phyloP scores from a whole-genome alignment of 1,140 invertebrate genomes.

The Platorchestia sp. region DNA sequence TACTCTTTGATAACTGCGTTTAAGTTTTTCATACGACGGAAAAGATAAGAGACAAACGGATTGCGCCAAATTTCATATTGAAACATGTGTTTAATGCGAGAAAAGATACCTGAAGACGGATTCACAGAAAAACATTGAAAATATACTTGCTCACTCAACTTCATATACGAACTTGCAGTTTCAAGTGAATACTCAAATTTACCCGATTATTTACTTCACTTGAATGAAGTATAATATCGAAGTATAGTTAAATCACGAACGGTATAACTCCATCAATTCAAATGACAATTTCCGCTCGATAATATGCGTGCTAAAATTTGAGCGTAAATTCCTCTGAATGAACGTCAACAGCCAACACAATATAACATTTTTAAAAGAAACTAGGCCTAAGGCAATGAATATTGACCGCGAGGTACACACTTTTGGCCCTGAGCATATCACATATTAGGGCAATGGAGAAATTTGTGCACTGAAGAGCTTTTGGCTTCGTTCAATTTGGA shows the following conservation, averaged over 20 bases:
- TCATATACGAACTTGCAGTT: background rate
- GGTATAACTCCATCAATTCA: background rate
- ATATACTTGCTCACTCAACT: background rate
- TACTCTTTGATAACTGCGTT: background rate
- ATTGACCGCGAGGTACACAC: background rate
- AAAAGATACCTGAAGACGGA: background rate
- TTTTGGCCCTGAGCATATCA: background rate
- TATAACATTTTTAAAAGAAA: background rate
- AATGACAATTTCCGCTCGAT: background rate
- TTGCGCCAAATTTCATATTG: background rate
- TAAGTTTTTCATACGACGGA: too few relatives aligned
- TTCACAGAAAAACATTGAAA: background rate
- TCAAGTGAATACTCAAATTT: too few relatives aligned
- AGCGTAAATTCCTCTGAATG: background rate
- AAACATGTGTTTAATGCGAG: background rate
- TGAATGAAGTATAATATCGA: too few relatives aligned
- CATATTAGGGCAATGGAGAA: background rate
- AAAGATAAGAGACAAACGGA: too few relatives aligned
- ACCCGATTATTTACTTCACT: too few relatives aligned
- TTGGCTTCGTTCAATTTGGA: constrained; percentile 7
- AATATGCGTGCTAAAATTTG: background rate
- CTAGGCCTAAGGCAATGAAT: background rate
- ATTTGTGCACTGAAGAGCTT: background rate
- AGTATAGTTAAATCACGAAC: too few relatives aligned
- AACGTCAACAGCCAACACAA: background rate